phyloP scores from a whole-genome alignment of 2,888 invertebrate species.

The Lasius platythorax region DNA sequence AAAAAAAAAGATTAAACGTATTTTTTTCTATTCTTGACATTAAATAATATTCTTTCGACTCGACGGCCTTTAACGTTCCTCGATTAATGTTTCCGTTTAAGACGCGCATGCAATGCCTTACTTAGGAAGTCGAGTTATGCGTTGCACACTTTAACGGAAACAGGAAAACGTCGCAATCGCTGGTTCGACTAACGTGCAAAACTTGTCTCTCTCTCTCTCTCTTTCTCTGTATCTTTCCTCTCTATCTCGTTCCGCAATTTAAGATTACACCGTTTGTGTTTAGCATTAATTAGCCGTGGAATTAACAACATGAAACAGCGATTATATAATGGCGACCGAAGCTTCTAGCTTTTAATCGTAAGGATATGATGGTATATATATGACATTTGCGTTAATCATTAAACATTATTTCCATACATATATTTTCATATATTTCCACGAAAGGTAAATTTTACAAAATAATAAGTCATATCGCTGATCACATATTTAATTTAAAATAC shows the following conservation, averaged over 20 bases:
- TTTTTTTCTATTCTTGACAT: background rate
- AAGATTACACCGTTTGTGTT: constrained; percentile 51
- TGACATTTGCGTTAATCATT: background rate
- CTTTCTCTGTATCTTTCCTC: constrained; percentile 10
- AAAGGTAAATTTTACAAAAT: background rate
- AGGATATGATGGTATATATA: background rate
- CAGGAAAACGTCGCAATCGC: constrained; percentile 42
- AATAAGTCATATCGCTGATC: background rate
- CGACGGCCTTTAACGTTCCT: background rate
- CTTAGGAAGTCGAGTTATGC: constrained; percentile 32
- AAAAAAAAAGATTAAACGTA: background rate
- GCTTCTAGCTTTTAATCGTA: background rate
- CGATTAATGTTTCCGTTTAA: constrained; percentile 12
- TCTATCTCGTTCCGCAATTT: background rate
- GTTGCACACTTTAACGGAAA: constrained; percentile 32
- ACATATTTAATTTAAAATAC: background rate
- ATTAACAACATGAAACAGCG: constrained; percentile 6
- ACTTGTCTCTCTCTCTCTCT: background rate
- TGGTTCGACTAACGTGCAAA: constrained; percentile 11
- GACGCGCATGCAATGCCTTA: background rate
- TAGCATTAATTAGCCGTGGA: constrained; percentile 59
- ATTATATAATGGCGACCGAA: background rate
- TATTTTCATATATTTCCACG: background rate
- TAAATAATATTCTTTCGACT: background rate
- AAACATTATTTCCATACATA: background rate